phyloP scores from a whole-genome alignment of 2,888 invertebrate species.

The Andrena camellia region DNA sequence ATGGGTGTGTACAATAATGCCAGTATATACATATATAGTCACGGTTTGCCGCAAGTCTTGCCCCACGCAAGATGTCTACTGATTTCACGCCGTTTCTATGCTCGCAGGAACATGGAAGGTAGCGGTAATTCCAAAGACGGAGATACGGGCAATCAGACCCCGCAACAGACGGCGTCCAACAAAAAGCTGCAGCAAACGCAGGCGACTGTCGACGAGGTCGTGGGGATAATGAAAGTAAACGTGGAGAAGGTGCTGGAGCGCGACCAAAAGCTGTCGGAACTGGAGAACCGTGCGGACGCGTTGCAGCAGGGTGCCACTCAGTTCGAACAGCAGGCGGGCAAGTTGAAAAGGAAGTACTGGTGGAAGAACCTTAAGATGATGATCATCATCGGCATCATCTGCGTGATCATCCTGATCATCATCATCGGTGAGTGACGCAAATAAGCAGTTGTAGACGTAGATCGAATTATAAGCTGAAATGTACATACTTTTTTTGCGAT shows the following conservation, averaged over 20 bases:
- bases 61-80: not conserved
- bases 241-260: slow-evolving; percentile 98
- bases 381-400: slow-evolving; percentile 95
- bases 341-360: slow-evolving; percentile 98
- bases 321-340: slow-evolving; percentile 98
- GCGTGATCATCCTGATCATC: slow-evolving; percentile 92
- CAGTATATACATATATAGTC: not conserved
- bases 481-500: slow-evolving; percentile 40
- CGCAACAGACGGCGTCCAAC: slow-evolving; percentile 92
- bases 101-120: slow-evolving; percentile 82
- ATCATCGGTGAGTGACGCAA: slow-evolving; percentile 91
- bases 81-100: not conserved
- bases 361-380: slow-evolving; percentile 99
- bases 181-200: slow-evolving; percentile 93
- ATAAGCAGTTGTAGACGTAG: not conserved
- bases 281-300: slow-evolving; percentile 98
- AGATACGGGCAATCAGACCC: slow-evolving; percentile 93
- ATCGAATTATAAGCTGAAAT: slow-evolving; percentile 10
- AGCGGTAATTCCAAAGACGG: slow-evolving; percentile 88
- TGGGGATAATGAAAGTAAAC: slow-evolving; percentile 97
- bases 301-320: slow-evolving; percentile 97
- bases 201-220: slow-evolving; percentile 95
- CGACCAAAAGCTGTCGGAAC: slow-evolving; percentile 97
- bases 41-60: not conserved
- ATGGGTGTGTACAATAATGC: slow-evolving; percentile 64